These are phyloP conservation scores for Branchinecta sandiegonensis DNA, from an alignment of 2,888 invertebrate genomes.

Conservation along the genomic window DNA sequence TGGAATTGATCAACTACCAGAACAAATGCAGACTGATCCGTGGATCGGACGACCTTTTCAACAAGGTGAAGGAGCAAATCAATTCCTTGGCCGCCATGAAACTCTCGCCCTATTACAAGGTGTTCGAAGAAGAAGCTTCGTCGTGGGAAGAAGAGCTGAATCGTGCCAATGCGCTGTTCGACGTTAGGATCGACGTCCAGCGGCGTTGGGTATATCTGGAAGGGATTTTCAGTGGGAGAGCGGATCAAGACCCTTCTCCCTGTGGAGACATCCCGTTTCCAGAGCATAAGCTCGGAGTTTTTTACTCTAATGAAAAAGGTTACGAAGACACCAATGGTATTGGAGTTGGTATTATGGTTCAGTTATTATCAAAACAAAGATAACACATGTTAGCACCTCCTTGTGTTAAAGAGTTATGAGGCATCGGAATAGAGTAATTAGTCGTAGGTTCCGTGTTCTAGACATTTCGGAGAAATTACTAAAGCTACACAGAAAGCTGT, in stretches of 20 bases:
- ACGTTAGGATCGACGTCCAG: conserved; percentile 99
- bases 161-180: conserved; percentile 91
- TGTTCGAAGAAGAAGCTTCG: conserved; percentile 95
- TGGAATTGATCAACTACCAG: conserved; percentile 96
- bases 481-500: too few species aligned
- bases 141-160: conserved; percentile 99
- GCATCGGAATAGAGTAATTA: too few species aligned
- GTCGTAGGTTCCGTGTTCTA: too few species aligned
- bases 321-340: too few species aligned
- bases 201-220: conserved; percentile 98
- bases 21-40: conserved; percentile 95
- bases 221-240: conserved; percentile 97
- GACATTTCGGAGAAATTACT: too few species aligned
- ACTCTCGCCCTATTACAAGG: conserved; percentile 95
- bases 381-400: too few species aligned
- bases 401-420: too few species aligned
- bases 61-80: conserved; percentile 98
- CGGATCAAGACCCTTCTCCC: conserved; percentile 93
- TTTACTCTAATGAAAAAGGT: too few species aligned
- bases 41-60: conserved; percentile 99
- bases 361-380: too few species aligned
- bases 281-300: conserved; percentile 78
- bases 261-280: too few species aligned
- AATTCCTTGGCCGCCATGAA: conserved; percentile 99
- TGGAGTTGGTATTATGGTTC: too few species aligned